A percentile compares a stretch with the other conserved stretches of the same genome.
Evolutionary conservation across 1,140 invertebrate species (phyloP).

Genomic region (Zaprionus ghesquierei): DNA sequence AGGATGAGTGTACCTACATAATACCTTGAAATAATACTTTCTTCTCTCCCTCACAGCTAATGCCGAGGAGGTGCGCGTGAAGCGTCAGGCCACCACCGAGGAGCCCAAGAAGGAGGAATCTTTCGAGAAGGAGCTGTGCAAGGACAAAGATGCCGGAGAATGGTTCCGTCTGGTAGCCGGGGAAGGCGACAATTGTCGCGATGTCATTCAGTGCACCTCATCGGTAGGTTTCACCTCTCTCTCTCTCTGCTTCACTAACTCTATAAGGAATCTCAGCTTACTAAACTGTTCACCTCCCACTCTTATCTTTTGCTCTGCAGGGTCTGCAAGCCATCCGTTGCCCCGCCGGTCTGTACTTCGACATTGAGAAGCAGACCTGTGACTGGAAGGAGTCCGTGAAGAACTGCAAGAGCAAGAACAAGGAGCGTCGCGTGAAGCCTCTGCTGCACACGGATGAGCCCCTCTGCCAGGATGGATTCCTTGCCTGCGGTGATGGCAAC

Average conservation of each 20-base stretch:
- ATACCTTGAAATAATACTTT: background rate
- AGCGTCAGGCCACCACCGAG: conserved; percentile 85
- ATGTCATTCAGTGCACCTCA: conserved; percentile 97
- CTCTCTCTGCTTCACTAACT: background rate
- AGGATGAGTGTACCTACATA: background rate
- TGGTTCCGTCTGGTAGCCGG: conserved; percentile 95
- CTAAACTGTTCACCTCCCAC: background rate
- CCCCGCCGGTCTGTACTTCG: conserved; percentile 95
- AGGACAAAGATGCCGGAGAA: conserved; percentile 97
- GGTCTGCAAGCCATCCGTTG: conserved; percentile 96
- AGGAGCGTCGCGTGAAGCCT: conserved; percentile 94
- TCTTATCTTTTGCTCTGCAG: conserved; percentile 82
- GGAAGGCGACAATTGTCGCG: conserved; percentile 95
- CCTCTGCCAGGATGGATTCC: conserved; percentile 92
- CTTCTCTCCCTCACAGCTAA: conserved; percentile 30
- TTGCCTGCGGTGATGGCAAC: conserved; percentile 93
- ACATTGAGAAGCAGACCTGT: conserved; percentile 97
- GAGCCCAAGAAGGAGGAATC: conserved; percentile 91
- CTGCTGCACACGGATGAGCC: conserved; percentile 95
- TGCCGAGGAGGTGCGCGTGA: conserved; percentile 84
- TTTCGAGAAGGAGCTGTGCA: conserved; percentile 94
- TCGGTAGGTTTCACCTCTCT: conserved; percentile 86
- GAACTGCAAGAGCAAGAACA: conserved; percentile 96
- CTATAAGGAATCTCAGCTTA: background rate
- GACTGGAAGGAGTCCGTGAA: conserved; percentile 97